phyloP scores from a whole-genome alignment of 2,113 vertebrate genomes.

The Paramisgurnus dabryanus region DNA sequence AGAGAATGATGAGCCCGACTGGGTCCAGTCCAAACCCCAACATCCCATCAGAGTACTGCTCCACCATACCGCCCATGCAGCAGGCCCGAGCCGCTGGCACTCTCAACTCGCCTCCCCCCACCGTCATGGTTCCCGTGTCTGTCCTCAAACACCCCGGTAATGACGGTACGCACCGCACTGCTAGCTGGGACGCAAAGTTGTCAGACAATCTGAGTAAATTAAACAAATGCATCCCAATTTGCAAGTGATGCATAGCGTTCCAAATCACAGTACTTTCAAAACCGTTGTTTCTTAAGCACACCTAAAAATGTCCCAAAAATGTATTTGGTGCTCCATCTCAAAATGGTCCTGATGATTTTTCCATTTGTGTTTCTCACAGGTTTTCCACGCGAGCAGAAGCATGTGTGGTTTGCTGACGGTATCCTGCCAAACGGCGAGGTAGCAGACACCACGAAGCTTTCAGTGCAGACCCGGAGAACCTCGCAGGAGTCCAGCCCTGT shows the following conservation, averaged over 20 bases:
- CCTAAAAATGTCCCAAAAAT: no score
- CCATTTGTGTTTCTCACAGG: conserved; percentile 63
- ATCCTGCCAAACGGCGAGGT: conserved; percentile 93
- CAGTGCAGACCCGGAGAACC: conserved; percentile 72
- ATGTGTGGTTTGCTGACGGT: conserved; percentile 95
- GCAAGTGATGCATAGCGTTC: no score
- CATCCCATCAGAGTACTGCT: conserved; percentile 79
- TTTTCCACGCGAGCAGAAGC: conserved; percentile 84
- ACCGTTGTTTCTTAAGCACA: no score
- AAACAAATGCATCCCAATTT: not conserved
- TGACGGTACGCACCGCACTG: conserved; percentile 75
- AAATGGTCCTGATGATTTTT: not conserved
- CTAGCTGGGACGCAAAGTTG: not conserved
- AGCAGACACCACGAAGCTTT: conserved; percentile 84
- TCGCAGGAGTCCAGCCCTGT: conserved; percentile 76
- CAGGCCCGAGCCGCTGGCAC: conserved; percentile 77
- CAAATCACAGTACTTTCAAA: no score
- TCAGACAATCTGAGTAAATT: no score
- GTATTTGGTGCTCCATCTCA: not conserved
- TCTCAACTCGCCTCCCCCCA: conserved; percentile 80
- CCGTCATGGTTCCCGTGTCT: conserved; percentile 81
- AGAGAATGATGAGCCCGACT: conserved; percentile 95
- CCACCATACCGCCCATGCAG: conserved; percentile 77
- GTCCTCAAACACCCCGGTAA: conserved; percentile 84
- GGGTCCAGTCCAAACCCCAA: conserved; percentile 80